These are phyloP conservation scores for Centropristis striata DNA, from an alignment of 2,113 vertebrate genomes.

Conservation along the genomic window DNA sequence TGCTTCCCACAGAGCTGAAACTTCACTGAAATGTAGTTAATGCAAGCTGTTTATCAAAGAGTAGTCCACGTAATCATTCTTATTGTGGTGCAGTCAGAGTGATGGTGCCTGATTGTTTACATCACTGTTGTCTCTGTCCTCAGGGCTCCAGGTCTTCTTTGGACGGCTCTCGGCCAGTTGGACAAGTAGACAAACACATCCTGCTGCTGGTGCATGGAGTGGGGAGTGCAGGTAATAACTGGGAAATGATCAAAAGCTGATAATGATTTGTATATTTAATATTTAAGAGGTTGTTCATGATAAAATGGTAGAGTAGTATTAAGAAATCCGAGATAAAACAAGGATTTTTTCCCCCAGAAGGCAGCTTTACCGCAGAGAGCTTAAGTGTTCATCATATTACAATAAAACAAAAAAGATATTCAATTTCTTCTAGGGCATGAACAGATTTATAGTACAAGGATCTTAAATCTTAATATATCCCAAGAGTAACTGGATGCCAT, in stretches of 20 bases:
- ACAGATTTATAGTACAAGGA: no score
- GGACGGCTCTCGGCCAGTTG: conserved; percentile 92
- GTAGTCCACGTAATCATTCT: not conserved
- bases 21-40: not conserved
- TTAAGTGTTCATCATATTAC: no score
- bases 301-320: not conserved
- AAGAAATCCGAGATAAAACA: not conserved
- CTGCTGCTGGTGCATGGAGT: conserved; percentile 96
- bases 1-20: not conserved
- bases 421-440: no score
- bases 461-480: no score
- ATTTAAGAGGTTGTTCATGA: no score
- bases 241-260: not conserved
- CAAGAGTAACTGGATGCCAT: no score
- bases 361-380: no score
- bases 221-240: conserved; percentile 90
- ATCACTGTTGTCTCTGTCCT: not conserved
- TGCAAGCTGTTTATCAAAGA: not conserved
- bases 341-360: no score
- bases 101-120: not conserved
- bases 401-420: no score
- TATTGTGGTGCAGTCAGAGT: not conserved
- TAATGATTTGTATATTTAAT: not conserved
- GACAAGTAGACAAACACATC: conserved; percentile 97
- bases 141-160: conserved; percentile 90